These are phyloP conservation scores for Mus caroli DNA, from an alignment of 2,797 vertebrate species.

Conservation along the genomic window DNA sequence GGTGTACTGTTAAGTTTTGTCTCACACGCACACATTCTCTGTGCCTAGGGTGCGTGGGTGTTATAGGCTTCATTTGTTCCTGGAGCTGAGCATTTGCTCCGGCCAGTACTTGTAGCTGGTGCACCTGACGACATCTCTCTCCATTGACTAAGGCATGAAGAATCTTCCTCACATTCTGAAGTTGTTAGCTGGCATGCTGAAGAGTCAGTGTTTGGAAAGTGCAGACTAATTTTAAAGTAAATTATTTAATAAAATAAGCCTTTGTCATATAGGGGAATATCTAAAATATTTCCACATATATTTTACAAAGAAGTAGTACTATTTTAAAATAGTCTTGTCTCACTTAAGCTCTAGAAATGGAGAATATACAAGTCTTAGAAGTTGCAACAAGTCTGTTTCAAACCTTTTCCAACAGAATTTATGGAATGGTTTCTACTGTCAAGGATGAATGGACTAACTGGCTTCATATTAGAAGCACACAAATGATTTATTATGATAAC, in stretches of 20 bases:
- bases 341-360: constrained; percentile 50
- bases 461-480: constrained; percentile 47
- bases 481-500: constrained; percentile 44
- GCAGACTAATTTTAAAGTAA: constrained; percentile 40
- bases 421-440: constrained; percentile 42
- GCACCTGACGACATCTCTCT: constrained; percentile 41
- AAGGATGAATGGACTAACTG: constrained; percentile 22
- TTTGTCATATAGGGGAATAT: constrained; percentile 1
- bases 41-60: constrained; percentile 4
- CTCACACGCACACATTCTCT: constrained; percentile 51
- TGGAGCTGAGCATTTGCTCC: background rate
- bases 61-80: constrained; percentile 55
- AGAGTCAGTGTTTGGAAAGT: background rate
- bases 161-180: constrained; percentile 53
- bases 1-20: constrained; percentile 12
- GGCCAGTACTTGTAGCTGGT: background rate
- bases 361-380: constrained; percentile 29
- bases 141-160: constrained; percentile 15
- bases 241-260: constrained; percentile 44
- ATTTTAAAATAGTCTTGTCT: constrained; percentile 19
- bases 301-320: constrained; percentile 27
- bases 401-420: constrained; percentile 41
- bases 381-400: constrained; percentile 33
- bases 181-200: constrained; percentile 12
- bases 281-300: background rate